phyloP scores from a whole-genome alignment of 2,888 invertebrate genomes.

The Bombylius discolor region DNA sequence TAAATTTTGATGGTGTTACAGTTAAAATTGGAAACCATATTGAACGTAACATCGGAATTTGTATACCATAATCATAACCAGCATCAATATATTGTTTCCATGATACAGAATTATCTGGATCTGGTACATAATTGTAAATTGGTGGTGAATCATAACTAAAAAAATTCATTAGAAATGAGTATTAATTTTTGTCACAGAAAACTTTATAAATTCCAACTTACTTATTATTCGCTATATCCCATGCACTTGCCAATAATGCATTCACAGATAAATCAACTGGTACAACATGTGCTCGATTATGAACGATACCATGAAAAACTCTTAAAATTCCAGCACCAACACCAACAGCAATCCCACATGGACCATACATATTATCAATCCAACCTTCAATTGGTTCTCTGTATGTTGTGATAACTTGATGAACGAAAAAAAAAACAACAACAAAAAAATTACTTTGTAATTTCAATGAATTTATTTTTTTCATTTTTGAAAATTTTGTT shows the following conservation, averaged over 20 bases:
- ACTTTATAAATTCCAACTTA: conserved; percentile 11
- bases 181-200: background rate
- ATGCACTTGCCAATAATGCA: conserved; percentile 34
- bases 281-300: conserved; percentile 32
- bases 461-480: no score
- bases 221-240: conserved; percentile 37
- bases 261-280: conserved; percentile 39
- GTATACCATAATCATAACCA: conserved; percentile 39
- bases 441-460: no score
- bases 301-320: conserved; percentile 24
- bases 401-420: conserved; percentile 37
- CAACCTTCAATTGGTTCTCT: conserved; percentile 47
- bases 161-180: background rate
- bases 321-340: conserved; percentile 46
- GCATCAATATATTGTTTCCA: conserved; percentile 57
- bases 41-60: conserved; percentile 47
- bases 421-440: no score
- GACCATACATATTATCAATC: conserved; percentile 57
- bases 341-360: conserved; percentile 37
- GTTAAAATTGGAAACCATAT: conserved; percentile 53
- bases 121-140: conserved; percentile 79
- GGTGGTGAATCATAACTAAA: conserved; percentile 34
- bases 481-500: no score
- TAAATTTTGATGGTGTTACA: conserved; percentile 35
- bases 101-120: conserved; percentile 60